These are phyloP conservation scores for Lampris incognitus DNA, from an alignment of 2,113 vertebrate genomes.

Conservation along the genomic window DNA sequence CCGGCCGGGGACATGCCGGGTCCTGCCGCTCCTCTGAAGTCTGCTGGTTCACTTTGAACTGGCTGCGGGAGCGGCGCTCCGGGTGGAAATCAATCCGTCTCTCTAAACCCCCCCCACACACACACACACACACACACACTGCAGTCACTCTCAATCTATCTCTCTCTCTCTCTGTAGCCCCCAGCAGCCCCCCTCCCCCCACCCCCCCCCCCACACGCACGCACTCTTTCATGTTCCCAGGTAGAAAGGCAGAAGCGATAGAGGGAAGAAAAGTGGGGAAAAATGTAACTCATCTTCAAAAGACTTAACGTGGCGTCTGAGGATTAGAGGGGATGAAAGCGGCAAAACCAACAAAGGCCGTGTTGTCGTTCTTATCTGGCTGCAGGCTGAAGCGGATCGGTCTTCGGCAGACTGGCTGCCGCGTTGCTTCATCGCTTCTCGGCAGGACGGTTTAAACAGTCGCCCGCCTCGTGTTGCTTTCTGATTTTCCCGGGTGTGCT, in stretches of 20 bases:
- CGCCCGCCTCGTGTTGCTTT: not conserved
- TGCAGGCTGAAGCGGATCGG: constrained; percentile 36
- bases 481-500: no score
- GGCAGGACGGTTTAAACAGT: constrained; percentile 43
- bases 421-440: constrained; percentile 35
- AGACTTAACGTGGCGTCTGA: constrained; percentile 67
- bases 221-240: constrained; percentile 75
- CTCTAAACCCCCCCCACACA: constrained; percentile 18
- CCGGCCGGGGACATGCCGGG: constrained; percentile 78
- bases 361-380: constrained; percentile 56
- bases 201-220: constrained; percentile 38
- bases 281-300: constrained; percentile 78
- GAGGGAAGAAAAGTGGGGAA: constrained; percentile 53
- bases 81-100: constrained; percentile 80
- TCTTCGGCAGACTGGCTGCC: constrained; percentile 42
- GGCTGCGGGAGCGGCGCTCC: constrained; percentile 67
- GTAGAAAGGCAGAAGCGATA: constrained; percentile 70
- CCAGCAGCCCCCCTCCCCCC: constrained; percentile 42
- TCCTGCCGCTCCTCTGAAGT: constrained; percentile 83
- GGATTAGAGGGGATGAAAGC: constrained; percentile 74
- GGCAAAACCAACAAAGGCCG: constrained; percentile 65
- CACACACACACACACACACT: not conserved
- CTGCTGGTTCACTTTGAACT: constrained; percentile 80
- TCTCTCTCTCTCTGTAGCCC: constrained; percentile 28
- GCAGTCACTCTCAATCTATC: constrained; percentile 25